Conservation (phyloP, 92 coral and sea anemone genomes). For the Bergia puertoricense region DNA sequence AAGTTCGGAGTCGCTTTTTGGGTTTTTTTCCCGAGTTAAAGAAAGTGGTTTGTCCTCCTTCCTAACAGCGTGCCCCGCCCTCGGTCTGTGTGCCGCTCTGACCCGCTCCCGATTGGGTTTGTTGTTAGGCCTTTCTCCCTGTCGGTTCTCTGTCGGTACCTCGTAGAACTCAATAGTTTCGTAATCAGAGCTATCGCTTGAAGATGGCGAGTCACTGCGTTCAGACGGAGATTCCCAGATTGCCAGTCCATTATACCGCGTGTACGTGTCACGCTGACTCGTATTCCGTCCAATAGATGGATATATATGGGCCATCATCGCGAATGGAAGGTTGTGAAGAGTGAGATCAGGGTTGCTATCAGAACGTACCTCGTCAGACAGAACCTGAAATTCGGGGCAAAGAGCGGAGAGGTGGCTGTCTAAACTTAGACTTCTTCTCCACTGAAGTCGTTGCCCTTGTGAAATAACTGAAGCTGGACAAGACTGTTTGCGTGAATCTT, state of each 20-base stretch:
- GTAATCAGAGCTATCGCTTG: neutral
- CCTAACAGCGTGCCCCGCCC: neutral
- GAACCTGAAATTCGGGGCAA: neutral
- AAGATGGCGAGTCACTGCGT: neutral
- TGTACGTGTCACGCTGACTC: neutral
- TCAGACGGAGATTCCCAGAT: neutral
- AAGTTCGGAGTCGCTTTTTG: neutral
- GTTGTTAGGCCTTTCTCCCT: neutral
- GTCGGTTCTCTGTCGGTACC: neutral
- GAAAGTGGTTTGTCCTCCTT: neutral
- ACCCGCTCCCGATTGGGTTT: neutral
- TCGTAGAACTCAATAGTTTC: neutral
- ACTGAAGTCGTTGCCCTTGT: neutral
- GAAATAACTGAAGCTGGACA: neutral
- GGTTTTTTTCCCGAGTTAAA: neutral
- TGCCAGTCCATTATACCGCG: neutral
- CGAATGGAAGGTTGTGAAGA: neutral
- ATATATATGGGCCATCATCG: neutral
- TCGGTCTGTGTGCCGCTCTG: neutral
- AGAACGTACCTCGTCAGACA: neutral
- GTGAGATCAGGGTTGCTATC: neutral
- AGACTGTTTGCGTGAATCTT: neutral
- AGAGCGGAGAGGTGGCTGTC: neutral
- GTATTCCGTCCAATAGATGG: neutral
- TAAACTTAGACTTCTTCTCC: conserved; percentile 14